These are phyloP conservation scores for Parascotia fuliginaria DNA, from an alignment of 2,888 invertebrate genomes.

Conservation along the genomic window DNA sequence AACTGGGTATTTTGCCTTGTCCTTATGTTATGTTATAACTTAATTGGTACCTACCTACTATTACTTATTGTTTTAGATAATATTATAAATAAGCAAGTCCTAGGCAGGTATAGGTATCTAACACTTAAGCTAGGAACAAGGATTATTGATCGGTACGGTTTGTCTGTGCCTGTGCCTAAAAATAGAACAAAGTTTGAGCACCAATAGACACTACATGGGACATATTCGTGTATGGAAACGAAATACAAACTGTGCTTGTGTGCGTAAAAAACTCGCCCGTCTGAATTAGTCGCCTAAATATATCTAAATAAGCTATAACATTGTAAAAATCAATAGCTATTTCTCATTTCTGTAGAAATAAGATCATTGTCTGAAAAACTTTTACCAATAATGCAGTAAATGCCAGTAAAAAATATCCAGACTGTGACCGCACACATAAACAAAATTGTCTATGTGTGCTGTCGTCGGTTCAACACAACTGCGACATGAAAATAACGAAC, in stretches of 20 bases:
- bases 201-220: constrained; percentile 1
- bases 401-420: constrained; percentile 38
- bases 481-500: constrained; percentile 52
- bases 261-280: constrained; percentile 28
- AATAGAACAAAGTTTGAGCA: constrained; percentile 35
- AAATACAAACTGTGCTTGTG: constrained; percentile 18
- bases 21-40: too few species aligned
- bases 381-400: constrained; percentile 17
- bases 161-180: constrained; percentile 11
- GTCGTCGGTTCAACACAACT: constrained; percentile 33
- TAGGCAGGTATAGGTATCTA: neutral
- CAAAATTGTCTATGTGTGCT: constrained; percentile 35
- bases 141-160: constrained; percentile 31
- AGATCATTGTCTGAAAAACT: neutral
- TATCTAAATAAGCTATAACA: neutral
- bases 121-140: constrained; percentile 8
- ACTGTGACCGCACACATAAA: constrained; percentile 42
- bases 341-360: neutral
- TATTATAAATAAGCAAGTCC: neutral
- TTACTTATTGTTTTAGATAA: too few species aligned
- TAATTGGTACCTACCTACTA: too few species aligned
- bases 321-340: neutral
- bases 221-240: constrained; percentile 11
- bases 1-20: too few species aligned
- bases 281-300: neutral